Percentiles rank a stretch among this genome's conserved stretches.
phyloP scores from a whole-genome alignment of 1,140 invertebrate genomes.

The Vanessa tameamea region DNA sequence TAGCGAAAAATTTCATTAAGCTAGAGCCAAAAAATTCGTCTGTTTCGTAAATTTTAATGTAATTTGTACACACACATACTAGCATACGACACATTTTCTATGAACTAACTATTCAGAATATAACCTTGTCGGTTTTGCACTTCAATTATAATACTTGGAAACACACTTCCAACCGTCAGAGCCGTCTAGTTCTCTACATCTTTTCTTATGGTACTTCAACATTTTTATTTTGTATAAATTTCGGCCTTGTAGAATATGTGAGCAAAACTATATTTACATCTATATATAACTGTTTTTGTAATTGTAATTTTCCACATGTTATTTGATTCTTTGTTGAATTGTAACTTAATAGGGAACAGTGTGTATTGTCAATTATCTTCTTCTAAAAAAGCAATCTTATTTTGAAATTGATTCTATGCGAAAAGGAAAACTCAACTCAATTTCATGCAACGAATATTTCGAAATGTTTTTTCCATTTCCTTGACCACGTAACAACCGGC shows the following conservation, averaged over 20 bases:
- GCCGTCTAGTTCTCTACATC: background rate
- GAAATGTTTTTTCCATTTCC: constrained; percentile 8
- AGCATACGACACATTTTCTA: background rate
- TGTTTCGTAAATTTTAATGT: background rate
- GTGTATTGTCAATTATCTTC: background rate
- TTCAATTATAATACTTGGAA: constrained; percentile 6
- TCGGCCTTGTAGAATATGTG: constrained; percentile 1
- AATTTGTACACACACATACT: background rate
- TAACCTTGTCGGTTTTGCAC: background rate
- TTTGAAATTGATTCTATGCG: background rate
- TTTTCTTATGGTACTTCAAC: constrained; percentile 1
- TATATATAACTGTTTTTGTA: too few species aligned
- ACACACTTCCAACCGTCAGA: background rate
- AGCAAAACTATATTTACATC: background rate
- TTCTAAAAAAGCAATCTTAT: too few species aligned
- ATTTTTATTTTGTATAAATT: background rate
- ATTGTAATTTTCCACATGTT: too few species aligned
- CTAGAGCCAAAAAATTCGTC: too few species aligned
- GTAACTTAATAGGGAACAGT: background rate
- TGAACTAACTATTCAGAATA: background rate
- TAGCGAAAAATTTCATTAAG: too few species aligned
- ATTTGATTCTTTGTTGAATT: too few species aligned
- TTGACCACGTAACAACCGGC: background rate
- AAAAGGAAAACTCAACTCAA: background rate
- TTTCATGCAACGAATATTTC: constrained; percentile 9